Percentiles rank a stretch among this genome's conserved stretches.
These are phyloP conservation scores for Epinephelus malabaricus DNA, from an alignment of 2,797 vertebrate species.

Conservation along the genomic window DNA sequence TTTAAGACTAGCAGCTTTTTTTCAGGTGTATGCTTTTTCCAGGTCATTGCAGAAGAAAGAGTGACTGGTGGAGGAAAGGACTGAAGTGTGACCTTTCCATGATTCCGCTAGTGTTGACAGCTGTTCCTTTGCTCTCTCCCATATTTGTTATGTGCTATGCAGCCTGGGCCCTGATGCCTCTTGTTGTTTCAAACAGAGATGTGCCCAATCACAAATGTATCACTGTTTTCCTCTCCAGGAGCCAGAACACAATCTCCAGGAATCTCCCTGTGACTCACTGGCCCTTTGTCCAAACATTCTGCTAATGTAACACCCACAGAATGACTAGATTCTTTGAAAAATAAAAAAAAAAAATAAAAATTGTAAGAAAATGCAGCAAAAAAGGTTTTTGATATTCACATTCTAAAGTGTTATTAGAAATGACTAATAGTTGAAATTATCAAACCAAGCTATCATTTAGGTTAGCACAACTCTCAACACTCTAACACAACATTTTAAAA, in stretches of 20 bases:
- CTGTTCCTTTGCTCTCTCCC: constrained; percentile 33
- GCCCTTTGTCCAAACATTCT: background rate
- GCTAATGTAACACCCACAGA: background rate
- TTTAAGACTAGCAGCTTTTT: constrained; percentile 50
- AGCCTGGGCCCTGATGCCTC: constrained; percentile 6
- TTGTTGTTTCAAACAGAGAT: constrained; percentile 35
- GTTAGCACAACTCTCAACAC: background rate
- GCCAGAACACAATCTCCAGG: constrained; percentile 2
- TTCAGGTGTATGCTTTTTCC: constrained; percentile 44
- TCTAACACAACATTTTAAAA: no score
- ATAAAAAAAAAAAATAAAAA: no score
- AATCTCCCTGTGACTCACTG: constrained; percentile 16
- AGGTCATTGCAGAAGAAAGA: constrained; percentile 47
- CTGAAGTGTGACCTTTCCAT: constrained; percentile 69
- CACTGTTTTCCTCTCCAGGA: background rate
- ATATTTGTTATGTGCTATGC: constrained; percentile 38
- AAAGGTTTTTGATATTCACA: background rate
- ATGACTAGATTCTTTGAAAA: background rate
- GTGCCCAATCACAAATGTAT: constrained; percentile 7
- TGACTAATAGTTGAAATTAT: background rate
- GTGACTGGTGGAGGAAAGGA: constrained; percentile 37
- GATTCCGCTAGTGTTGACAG: constrained; percentile 57
- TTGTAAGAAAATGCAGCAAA: background rate
- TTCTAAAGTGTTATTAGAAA: background rate
- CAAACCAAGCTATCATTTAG: background rate